A percentile compares a stretch with the other conserved stretches of the same genome.
Conservation (phyloP, 2,888 invertebrate species). For the Myathropa florea region DNA sequence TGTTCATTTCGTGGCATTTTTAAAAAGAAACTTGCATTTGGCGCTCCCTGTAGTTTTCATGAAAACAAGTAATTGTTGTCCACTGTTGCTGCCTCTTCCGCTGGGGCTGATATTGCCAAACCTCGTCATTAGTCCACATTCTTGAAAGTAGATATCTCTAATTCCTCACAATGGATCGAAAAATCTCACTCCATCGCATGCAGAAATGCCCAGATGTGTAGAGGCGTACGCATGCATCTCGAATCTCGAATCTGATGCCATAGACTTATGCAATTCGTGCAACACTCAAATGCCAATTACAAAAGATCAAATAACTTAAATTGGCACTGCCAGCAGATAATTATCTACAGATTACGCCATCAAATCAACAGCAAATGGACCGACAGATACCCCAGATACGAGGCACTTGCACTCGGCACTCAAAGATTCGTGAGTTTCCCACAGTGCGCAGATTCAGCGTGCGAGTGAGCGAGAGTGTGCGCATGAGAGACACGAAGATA, state of each 20-base stretch:
- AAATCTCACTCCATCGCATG: slow-evolving; percentile 20
- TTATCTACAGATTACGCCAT: slow-evolving; percentile 45
- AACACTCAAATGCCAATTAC: slow-evolving; percentile 53
- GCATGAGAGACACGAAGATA: background rate
- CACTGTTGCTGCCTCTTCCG: too few species aligned
- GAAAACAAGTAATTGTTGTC: too few species aligned
- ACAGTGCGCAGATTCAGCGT: slow-evolving; percentile 10
- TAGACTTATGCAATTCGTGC: slow-evolving; percentile 40
- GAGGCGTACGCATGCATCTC: slow-evolving; percentile 4
- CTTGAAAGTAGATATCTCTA: background rate
- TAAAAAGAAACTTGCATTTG: too few species aligned
- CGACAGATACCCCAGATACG: slow-evolving; percentile 17
- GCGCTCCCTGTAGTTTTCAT: too few species aligned
- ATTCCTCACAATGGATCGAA: slow-evolving; percentile 17
- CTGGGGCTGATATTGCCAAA: too few species aligned
- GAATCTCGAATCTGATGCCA: background rate
- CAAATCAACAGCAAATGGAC: slow-evolving; percentile 40
- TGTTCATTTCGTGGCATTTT: too few species aligned
- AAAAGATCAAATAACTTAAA: slow-evolving; percentile 54
- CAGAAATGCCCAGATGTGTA: background rate
- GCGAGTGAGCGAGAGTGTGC: background rate
- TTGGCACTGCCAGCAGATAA: slow-evolving; percentile 48
- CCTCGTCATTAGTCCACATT: background rate
- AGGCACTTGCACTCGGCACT: background rate
- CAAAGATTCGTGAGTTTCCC: slow-evolving; percentile 21